Conservation (phyloP, 2,888 invertebrate species). For the Acholoe squamosa region DNA sequence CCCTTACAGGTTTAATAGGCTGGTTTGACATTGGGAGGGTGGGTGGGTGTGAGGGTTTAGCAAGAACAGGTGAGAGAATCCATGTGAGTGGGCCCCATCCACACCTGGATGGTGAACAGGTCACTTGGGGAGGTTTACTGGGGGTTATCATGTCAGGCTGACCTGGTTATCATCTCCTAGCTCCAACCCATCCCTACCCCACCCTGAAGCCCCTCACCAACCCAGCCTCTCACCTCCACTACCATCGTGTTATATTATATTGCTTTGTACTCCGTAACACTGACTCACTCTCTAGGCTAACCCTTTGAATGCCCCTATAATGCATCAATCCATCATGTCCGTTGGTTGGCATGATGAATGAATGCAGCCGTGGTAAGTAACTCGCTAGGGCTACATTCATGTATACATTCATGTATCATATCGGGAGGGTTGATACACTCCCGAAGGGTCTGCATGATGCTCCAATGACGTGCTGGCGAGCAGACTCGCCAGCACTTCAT, state of each 20-base stretch:
- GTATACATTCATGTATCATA: too few species aligned
- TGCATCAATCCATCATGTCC: too few species aligned
- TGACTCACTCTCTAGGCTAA: background rate
- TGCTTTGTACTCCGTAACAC: slow-evolving; percentile 37
- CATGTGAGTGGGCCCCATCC: background rate
- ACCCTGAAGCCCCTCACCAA: background rate
- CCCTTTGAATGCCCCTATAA: too few species aligned
- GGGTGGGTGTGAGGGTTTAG: slow-evolving; percentile 10
- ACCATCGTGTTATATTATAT: slow-evolving; percentile 21
- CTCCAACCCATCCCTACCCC: background rate
- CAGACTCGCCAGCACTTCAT: too few species aligned
- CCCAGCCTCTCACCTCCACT: background rate
- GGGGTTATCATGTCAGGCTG: slow-evolving; percentile 28
- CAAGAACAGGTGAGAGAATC: slow-evolving; percentile 28
- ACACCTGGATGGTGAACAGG: slow-evolving; percentile 46
- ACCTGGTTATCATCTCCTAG: slow-evolving; percentile 7
- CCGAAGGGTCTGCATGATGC: too few species aligned
- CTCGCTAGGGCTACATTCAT: too few species aligned
- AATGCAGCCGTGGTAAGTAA: too few species aligned
- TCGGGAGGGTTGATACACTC: too few species aligned
- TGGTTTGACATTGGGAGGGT: background rate
- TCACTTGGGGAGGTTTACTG: background rate
- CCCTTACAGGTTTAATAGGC: background rate
- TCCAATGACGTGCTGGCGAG: too few species aligned
- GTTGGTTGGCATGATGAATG: too few species aligned